Evolutionary conservation across 1,140 invertebrate genomes (phyloP), one percentile per base, ranked within the genome.

Genomic region (Drosophila lacertosa): DNA sequence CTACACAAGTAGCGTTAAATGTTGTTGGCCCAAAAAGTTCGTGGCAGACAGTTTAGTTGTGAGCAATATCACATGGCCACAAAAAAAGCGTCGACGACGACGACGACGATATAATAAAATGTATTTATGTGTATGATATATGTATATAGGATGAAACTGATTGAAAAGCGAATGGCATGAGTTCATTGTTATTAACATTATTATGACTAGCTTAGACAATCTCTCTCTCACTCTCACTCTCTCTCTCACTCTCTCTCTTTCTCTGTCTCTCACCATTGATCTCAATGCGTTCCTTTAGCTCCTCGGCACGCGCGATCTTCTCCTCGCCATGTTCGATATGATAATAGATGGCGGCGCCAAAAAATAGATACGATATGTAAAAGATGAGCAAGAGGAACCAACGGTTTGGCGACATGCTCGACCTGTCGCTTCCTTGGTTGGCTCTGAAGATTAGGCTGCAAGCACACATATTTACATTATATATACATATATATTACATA

Each of bases 311-410:
- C 51, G 93, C 91, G 50, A 93, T 89, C 47, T 93, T 88, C 90
- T 97, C 95, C 72, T 94, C 77, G 39, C 92, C 92, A 77, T 94
- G 94, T 91, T 97, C 95, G 67, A 96, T 95, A 80, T 94, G 93
- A 89, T 95, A 95, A 81, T 96, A 97, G 60, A 97, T 94, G 44
- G 93, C 94, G 2, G 95, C 95, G 10, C 95, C 96, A 54, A 96
- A 92, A 75, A 96, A 91, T 55, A 96, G 91, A 89, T 97, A 97
- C 26, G 94, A 93, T 40, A 96, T 93, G 75, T 96, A 96, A 65
- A 97, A 92, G 72, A 95, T 93, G 72, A 96, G 92, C 91, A 96
- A 92, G 48, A 95, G 94, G 39, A 96, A 93, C 94, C 95, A 95
- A 92, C 96, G 95, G 92, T 94, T 96, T 89, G 95, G 96, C 90